Percentiles rank a stretch among this genome's conserved stretches.
Conservation (phyloP, 2,113 vertebrate genomes). For the Myiozetetes cayanensis region DNA sequence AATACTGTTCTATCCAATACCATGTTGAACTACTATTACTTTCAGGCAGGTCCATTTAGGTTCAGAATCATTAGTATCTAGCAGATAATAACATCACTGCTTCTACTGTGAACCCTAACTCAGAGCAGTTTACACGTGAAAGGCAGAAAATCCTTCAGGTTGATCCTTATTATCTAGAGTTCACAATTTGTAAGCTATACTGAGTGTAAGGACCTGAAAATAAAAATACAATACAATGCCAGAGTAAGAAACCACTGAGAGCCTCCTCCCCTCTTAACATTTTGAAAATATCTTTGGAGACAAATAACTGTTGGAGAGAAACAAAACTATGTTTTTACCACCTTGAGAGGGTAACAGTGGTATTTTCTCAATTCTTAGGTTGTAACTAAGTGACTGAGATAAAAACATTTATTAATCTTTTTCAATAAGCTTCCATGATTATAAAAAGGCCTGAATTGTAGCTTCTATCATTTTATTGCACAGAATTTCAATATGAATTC, state of each 20-base stretch:
- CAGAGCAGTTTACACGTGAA: background rate
- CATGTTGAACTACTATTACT: background rate
- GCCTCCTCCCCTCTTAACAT: background rate
- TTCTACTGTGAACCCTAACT: background rate
- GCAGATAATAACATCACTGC: background rate
- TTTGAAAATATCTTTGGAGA: background rate
- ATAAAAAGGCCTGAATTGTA: background rate
- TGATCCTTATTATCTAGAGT: background rate
- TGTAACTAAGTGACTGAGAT: background rate
- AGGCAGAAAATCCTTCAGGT: background rate
- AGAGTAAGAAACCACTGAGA: background rate
- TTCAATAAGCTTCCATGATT: background rate
- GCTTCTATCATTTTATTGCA: background rate
- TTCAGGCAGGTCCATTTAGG: background rate
- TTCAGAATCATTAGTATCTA: background rate
- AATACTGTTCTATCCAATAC: background rate
- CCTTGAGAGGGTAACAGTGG: background rate
- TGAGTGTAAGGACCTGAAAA: background rate
- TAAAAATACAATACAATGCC: background rate
- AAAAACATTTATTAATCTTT: background rate
- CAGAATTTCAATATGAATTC: background rate
- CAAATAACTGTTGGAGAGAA: background rate
- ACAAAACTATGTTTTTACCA: background rate
- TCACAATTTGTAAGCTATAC: background rate
- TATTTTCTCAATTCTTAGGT: background rate